Evolutionary conservation across 2,888 invertebrate species (phyloP), one percentile per base, ranked within the genome.

Genomic region (Sphecodes monilicornis): DNA sequence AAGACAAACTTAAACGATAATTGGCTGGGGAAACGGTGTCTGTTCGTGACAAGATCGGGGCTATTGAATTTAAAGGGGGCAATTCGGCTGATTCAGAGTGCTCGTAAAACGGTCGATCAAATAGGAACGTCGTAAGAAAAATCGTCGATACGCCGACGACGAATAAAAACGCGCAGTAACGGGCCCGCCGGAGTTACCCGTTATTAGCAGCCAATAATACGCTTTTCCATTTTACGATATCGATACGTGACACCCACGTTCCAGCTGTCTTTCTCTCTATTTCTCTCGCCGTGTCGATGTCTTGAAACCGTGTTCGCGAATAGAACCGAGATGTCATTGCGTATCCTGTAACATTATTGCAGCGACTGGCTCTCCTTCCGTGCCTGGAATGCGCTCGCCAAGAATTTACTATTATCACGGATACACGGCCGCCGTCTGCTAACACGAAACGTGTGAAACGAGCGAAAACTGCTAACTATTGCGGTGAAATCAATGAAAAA

Each of bases 11-110:
- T 69, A 64, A 57, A 57, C 69, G 60, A 78, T 88, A 88, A 88
- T 88, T 86, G 88, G 64, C 68, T 74, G 43, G 32, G 68, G 18
- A 8, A 54, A 75, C 69, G 75, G 75, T 57, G 60, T 70, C 76
- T 22, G 73, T 76, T 83, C 82, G 70, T 64, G 85, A 75, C 83
- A 78, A 70, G 79, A 76, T 69, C 81, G 74, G 46, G 80, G 70
- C 74, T 70, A 85, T 87, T 87, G 82, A 86, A 86, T 88, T 84
- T 86, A 73, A 88, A 83, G 41, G 71, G 71, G 60, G 83, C 85
- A 75, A 83, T 84, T 77, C 43, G 57, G 54, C 18, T 76, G 86
- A 84, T 84, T 76, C 85, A 86, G 80, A 78, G 71, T 1, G 72
- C 43, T 79, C 79, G 72, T 85, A 84, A 83, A 85, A 72, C 77